Conservation (phyloP, 2,797 vertebrate species). For the Rousettus madagascariensis region DNA sequence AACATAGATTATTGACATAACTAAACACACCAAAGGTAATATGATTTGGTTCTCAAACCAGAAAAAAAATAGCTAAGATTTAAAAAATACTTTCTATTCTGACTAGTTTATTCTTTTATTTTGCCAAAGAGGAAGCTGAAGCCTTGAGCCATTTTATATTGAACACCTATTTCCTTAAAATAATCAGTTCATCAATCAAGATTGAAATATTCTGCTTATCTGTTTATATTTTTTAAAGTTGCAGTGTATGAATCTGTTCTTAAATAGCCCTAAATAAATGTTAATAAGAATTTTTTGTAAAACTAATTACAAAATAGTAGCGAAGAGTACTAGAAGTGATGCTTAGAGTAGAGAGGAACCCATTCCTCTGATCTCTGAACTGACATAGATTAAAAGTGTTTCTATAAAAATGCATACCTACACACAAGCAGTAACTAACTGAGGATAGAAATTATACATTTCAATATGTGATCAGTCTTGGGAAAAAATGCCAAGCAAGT, state of each 20-base stretch:
- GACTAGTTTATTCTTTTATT: not conserved
- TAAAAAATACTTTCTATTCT: not conserved
- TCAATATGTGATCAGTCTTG: not conserved
- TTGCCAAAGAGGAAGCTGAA: not conserved
- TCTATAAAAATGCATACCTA: not conserved
- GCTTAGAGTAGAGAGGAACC: not conserved
- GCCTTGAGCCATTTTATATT: not conserved
- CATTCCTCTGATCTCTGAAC: not conserved
- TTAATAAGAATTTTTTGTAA: not conserved
- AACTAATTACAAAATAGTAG: not conserved
- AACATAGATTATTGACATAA: not conserved
- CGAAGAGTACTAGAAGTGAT: not conserved
- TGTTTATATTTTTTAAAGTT: not conserved
- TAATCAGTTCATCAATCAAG: not conserved
- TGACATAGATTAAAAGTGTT: not conserved
- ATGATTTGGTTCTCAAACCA: not conserved
- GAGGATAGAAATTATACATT: not conserved
- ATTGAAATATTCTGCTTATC: not conserved
- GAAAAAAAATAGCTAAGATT: not conserved
- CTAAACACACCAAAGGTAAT: not conserved
- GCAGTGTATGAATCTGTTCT: not conserved
- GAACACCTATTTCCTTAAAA: not conserved
- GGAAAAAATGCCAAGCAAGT: not conserved
- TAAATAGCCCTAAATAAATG: not conserved
- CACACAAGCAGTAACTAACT: not conserved